A percentile compares a stretch with the other conserved stretches of the same genome.
These are phyloP conservation scores for Gallinago jamesoni DNA, from an alignment of 2,113 vertebrate species.

Conservation along the genomic window DNA sequence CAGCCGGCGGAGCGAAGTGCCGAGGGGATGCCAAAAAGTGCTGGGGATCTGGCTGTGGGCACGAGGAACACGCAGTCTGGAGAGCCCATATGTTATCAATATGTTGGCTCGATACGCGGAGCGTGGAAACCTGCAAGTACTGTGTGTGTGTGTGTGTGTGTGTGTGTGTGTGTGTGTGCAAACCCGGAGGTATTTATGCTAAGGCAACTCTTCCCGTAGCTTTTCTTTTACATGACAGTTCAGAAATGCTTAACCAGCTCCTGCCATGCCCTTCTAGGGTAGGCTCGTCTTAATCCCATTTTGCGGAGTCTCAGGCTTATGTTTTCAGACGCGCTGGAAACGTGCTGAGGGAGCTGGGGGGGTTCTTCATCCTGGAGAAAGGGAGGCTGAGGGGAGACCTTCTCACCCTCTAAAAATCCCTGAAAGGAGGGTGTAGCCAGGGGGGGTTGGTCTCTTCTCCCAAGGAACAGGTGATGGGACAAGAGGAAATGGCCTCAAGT, in stretches of 20 bases:
- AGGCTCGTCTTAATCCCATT: slow-evolving; percentile 42
- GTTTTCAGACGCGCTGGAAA: not conserved
- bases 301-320: slow-evolving; percentile 1
- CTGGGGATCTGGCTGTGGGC: not conserved
- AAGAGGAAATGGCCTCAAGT: no score
- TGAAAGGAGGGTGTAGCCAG: no score
- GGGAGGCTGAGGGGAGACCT: no score
- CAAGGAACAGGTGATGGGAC: no score
- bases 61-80: not conserved
- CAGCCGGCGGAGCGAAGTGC: rapidly evolving
- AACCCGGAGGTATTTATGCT: not conserved
- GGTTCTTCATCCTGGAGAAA: no score
- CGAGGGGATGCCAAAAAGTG: not conserved
- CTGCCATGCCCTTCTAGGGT: not conserved
- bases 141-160: not conserved
- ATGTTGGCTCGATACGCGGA: not conserved
- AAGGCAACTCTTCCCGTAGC: not conserved
- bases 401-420: no score
- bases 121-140: not conserved
- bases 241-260: not conserved
- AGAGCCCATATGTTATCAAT: not conserved
- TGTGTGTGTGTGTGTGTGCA: not conserved
- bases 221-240: not conserved
- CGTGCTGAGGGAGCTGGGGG: not conserved
- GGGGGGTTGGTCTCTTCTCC: no score